Conservation (phyloP, 1,140 invertebrate species). For the Aphelenchoides fujianensis region DNA sequence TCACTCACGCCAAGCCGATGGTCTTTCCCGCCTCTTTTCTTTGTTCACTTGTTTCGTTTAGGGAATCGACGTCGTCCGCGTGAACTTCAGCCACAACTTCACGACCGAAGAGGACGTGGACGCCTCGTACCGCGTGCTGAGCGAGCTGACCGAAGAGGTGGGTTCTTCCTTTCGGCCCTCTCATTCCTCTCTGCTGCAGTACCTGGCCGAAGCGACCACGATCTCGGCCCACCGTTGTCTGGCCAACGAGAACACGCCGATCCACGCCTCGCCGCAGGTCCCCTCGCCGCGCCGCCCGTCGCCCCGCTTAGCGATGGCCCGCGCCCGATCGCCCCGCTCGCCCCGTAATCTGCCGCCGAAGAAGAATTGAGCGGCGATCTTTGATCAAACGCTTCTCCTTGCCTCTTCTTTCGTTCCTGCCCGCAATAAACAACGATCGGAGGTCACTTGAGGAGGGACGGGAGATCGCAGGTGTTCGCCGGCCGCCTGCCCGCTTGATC, state of each 20-base stretch:
- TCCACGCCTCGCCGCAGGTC: neutral
- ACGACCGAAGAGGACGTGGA: neutral
- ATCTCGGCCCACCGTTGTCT: neutral
- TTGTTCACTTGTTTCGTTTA: neutral
- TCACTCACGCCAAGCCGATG: constrained; percentile 4
- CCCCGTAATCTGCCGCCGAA: neutral
- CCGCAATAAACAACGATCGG: neutral
- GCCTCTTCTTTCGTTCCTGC: neutral
- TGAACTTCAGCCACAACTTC: neutral
- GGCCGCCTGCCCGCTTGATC: neutral
- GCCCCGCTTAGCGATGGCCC: neutral
- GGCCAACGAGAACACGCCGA: neutral
- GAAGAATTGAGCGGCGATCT: constrained; percentile 2
- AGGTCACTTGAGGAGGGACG: neutral
- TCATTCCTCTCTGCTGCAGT: neutral
- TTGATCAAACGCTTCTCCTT: neutral
- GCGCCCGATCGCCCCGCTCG: neutral
- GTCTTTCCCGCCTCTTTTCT: neutral
- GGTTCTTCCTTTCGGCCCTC: neutral
- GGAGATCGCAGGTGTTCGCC: neutral
- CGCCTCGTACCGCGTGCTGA: neutral
- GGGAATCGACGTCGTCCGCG: neutral
- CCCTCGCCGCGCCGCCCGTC: neutral
- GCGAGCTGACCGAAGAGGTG: constrained; percentile 5
- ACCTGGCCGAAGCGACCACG: neutral